Conservation (phyloP, 2,113 vertebrate species). For the Phaetusa simplex region DNA sequence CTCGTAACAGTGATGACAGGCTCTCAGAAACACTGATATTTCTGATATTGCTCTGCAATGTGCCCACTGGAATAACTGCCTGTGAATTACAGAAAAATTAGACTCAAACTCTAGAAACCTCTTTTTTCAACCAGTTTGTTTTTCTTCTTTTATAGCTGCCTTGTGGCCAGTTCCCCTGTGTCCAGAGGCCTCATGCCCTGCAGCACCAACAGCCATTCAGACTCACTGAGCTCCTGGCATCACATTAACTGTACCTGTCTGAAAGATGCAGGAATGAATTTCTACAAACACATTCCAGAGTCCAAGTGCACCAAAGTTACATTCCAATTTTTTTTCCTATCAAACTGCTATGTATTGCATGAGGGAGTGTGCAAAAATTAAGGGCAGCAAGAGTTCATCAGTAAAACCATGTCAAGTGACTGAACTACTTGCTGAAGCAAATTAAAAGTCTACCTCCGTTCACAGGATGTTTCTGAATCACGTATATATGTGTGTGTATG, state of each 20-base stretch:
- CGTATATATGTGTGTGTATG: fast-evolving
- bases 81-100: background rate
- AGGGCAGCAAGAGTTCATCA: background rate
- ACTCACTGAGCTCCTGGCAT: background rate
- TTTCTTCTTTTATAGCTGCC: background rate
- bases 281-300: background rate
- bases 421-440: background rate
- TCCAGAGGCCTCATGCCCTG: background rate
- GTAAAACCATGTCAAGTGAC: background rate
- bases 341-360: background rate
- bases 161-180: background rate
- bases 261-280: background rate
- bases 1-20: background rate
- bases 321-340: background rate
- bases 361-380: background rate
- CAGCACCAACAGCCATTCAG: background rate
- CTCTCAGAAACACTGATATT: background rate
- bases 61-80: background rate
- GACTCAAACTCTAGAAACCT: background rate
- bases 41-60: background rate
- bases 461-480: background rate
- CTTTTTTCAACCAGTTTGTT: background rate
- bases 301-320: background rate
- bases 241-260: background rate
- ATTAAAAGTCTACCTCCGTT: background rate